phyloP scores from a whole-genome alignment of 2,888 invertebrate species.

The Furcula furcula region DNA sequence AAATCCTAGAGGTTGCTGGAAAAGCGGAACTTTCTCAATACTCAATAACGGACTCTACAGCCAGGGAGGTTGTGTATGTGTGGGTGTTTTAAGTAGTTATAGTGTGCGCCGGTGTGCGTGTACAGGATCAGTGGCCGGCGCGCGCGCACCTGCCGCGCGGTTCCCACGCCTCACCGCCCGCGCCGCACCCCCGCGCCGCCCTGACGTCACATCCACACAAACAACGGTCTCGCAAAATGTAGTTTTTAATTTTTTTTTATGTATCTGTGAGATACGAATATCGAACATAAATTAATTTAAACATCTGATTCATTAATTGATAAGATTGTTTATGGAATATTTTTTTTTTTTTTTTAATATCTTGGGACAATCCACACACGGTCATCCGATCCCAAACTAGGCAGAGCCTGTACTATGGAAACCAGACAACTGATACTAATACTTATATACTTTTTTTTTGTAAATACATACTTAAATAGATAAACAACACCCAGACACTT shows the following conservation, averaged over 20 bases:
- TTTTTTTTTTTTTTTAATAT: slow-evolving; percentile 13
- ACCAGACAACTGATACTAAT: no score
- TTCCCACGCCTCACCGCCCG: slow-evolving; percentile 72
- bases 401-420: no score
- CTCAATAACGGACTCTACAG: slow-evolving; percentile 56
- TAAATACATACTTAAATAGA: no score
- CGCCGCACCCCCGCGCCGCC: slow-evolving; percentile 35
- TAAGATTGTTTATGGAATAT: slow-evolving; percentile 21
- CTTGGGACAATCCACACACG: not conserved
- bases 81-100: slow-evolving; percentile 34
- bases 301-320: slow-evolving; percentile 38
- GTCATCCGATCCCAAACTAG: no score
- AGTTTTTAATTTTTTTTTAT: slow-evolving; percentile 51
- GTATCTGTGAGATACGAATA: slow-evolving; percentile 29
- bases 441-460: no score
- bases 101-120: slow-evolving; percentile 50
- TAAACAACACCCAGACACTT: no score
- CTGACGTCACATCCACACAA: slow-evolving; percentile 70
- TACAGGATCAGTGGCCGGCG: slow-evolving; percentile 80
- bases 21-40: slow-evolving; percentile 72
- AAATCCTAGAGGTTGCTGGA: slow-evolving; percentile 37
- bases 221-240: slow-evolving; percentile 58
- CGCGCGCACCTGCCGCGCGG: slow-evolving; percentile 78
- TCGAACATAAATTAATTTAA: slow-evolving; percentile 36
- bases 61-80: slow-evolving; percentile 33